These are phyloP conservation scores for Nomia melanderi DNA, from an alignment of 1,140 invertebrate species.

Conservation along the genomic window DNA sequence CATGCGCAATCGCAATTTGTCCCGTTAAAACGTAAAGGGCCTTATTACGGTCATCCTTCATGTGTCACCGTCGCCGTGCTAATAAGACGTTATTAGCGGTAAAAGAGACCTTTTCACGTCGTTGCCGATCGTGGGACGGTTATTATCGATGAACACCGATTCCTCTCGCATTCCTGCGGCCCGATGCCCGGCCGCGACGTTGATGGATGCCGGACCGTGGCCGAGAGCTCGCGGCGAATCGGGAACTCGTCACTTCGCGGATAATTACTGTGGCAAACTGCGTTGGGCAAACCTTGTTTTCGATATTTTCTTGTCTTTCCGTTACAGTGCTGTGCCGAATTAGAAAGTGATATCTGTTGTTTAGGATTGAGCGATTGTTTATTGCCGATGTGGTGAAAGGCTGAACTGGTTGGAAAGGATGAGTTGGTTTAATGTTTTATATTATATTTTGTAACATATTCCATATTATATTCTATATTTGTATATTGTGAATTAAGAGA, in stretches of 20 bases:
- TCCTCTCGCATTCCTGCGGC: constrained; percentile 56
- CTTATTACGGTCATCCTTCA: constrained; percentile 64
- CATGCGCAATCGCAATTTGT: constrained; percentile 66
- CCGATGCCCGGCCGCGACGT: constrained; percentile 48
- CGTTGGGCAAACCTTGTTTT: constrained; percentile 35
- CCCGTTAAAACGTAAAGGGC: constrained; percentile 62
- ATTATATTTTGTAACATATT: no score
- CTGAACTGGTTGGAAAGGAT: no score
- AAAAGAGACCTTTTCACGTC: constrained; percentile 67
- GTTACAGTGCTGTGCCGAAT: no score
- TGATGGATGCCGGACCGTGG: constrained; percentile 58
- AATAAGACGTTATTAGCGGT: constrained; percentile 71
- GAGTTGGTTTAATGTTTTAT: no score
- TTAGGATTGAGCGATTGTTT: no score
- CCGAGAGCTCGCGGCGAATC: constrained; percentile 47
- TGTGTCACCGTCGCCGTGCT: constrained; percentile 55
- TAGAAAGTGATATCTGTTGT: no score
- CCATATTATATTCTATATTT: no score
- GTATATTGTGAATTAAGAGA: no score
- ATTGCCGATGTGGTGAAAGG: no score
- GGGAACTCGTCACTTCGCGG: constrained; percentile 41
- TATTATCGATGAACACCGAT: constrained; percentile 66
- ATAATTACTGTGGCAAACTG: constrained; percentile 42
- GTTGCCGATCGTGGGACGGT: constrained; percentile 58
- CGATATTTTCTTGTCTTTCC: no score